Base-by-base conservation (phyloP, 2,797 vertebrate species). In the Varecia variegata region DNA sequence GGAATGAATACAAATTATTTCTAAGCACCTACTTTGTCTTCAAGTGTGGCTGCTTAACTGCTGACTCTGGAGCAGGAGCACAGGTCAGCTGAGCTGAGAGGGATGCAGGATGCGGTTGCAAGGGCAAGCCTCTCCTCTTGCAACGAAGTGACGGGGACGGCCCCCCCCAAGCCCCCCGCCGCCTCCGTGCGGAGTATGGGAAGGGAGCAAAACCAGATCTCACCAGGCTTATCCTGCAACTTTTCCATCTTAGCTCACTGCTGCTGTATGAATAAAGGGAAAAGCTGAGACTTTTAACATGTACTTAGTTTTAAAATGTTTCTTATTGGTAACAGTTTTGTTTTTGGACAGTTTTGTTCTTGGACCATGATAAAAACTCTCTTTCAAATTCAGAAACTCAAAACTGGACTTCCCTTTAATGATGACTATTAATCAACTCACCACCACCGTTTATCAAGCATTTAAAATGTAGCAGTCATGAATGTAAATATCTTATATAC, bases 361-460 rank as follows among this genome's bases (percentile, higher is more conserved):
- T 38, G 93, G 47, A 94, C 7, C 47, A 71, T 79, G 54, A 38
- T 35, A 90, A 67, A 92, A 80, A 30, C 40, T 67, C 9, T 38
- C 20, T 96, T 94, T 88, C 67, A 85, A 79, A 83, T 74, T 93
- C 30, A 84, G 71, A 92, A 79, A 84, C 40, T 84, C 52, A 43
- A 90, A 95, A 95, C 2, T 58, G 23, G 67, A 62, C 32, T 79
- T 32, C 1, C 45, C 60, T 54, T 89, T 71, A 83, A 71, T 82
- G 38, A 52, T 71, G 56, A 80, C 47, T 65, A 18, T 45, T 40
- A 77, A 50, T 30, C 18, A 93, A 74, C 50, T 21, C 11, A 81
- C 30, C 32, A 54, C 12, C 35, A 71, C 13, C 50, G 18, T 17
- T 67, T 74, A 27, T 1, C 65, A 71, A 91, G 25, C n/a, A n/a